A percentile compares a stretch with the other conserved stretches of the same genome.
Conservation (phyloP, 2,888 invertebrate genomes). For the Aplocera efformata region DNA sequence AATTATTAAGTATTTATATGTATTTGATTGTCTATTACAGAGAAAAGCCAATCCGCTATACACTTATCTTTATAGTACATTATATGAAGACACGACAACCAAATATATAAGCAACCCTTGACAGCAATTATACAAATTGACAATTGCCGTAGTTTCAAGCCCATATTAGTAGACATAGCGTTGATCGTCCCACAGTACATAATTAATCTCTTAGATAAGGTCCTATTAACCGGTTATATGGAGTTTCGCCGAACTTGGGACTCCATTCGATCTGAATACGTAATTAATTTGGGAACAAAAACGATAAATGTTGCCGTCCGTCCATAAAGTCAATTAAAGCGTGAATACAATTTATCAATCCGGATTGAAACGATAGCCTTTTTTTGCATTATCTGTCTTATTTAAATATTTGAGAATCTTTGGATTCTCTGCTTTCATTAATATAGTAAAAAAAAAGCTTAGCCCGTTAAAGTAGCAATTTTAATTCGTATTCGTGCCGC, state of each 20-base stretch:
- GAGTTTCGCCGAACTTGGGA: slow-evolving; percentile 25
- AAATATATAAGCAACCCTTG: too few species aligned
- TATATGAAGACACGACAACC: too few species aligned
- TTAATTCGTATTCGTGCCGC: too few species aligned
- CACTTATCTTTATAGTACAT: too few species aligned
- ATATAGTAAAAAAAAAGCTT: too few species aligned
- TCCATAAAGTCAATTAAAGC: slow-evolving; percentile 24
- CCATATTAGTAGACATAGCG: slow-evolving; percentile 19
- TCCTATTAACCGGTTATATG: slow-evolving; percentile 47
- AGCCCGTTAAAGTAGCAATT: too few species aligned
- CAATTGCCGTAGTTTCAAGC: slow-evolving; percentile 38
- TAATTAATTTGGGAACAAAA: slow-evolving; percentile 35
- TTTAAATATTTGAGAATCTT: background rate
- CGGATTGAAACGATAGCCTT: slow-evolving; percentile 34
- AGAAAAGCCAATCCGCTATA: too few species aligned
- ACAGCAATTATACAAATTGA: slow-evolving; percentile 29
- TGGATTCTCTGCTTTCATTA: too few species aligned
- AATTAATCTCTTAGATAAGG: slow-evolving; percentile 55
- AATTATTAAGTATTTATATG: too few species aligned
- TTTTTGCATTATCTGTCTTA: slow-evolving; percentile 22
- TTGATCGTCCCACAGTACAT: slow-evolving; percentile 17
- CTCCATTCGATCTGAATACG: slow-evolving; percentile 31
- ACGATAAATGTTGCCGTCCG: slow-evolving; percentile 28
- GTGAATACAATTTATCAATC: slow-evolving; percentile 29
- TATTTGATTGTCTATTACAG: too few species aligned